Evolutionary conservation across 2,113 vertebrate species (phyloP).

Genomic region (Myotis yumanensis): DNA sequence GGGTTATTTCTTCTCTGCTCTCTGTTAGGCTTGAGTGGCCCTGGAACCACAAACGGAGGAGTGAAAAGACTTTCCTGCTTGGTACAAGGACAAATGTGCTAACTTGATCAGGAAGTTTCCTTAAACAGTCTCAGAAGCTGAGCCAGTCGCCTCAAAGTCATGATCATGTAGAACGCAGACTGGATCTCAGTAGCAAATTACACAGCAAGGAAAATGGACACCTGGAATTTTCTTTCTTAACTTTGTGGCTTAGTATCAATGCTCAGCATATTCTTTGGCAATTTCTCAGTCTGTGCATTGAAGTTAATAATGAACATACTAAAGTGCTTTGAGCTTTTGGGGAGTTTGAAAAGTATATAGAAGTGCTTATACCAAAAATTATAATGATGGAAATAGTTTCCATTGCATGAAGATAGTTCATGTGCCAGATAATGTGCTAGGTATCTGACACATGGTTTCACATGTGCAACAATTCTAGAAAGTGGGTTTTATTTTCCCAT

Average conservation of each 20-base stretch:
- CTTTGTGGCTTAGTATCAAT: neutral
- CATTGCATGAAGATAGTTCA: neutral
- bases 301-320: neutral
- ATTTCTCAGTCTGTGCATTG: slow-evolving; percentile 34
- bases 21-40: neutral
- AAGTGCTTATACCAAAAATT: neutral
- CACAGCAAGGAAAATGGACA: neutral
- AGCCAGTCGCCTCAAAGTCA: neutral
- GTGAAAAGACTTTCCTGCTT: neutral
- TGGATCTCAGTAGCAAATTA: neutral
- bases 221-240: slow-evolving; percentile 26
- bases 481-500: neutral
- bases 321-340: neutral
- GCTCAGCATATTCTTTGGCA: neutral
- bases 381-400: neutral
- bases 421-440: neutral
- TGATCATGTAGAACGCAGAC: neutral
- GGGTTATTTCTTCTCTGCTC: neutral
- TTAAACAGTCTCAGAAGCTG: neutral
- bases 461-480: neutral
- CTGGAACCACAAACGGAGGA: neutral
- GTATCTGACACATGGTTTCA: neutral
- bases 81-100: neutral
- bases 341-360: neutral
- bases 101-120: neutral